phyloP scores from a whole-genome alignment of 2,888 invertebrate species.

The Agonopterix alstromeriana region DNA sequence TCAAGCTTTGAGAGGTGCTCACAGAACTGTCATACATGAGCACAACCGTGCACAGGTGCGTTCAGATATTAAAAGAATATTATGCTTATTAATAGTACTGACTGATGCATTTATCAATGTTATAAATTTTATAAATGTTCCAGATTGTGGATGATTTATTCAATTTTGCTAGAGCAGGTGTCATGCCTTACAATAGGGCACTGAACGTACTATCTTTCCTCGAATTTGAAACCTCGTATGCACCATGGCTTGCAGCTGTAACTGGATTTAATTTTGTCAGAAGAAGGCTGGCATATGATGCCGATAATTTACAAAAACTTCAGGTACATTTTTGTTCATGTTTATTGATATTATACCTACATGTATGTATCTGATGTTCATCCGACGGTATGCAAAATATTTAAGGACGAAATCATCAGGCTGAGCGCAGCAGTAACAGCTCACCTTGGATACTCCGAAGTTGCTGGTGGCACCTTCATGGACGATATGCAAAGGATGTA shows the following conservation, averaged over 20 bases:
- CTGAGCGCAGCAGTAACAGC: constrained; percentile 62
- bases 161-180: constrained; percentile 72
- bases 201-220: constrained; percentile 78
- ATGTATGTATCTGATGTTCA: too few species aligned
- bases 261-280: constrained; percentile 59
- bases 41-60: constrained; percentile 81
- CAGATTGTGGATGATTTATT: constrained; percentile 81
- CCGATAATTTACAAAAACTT: constrained; percentile 25
- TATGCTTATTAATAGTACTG: not conserved
- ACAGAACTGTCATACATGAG: constrained; percentile 70
- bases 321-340: constrained; percentile 26
- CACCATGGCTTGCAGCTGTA: constrained; percentile 82
- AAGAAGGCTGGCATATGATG: constrained; percentile 56
- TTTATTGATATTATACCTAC: too few species aligned
- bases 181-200: constrained; percentile 65
- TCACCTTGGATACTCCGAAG: constrained; percentile 69
- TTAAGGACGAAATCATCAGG: constrained; percentile 54
- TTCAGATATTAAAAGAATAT: not conserved
- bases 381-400: constrained; percentile 5
- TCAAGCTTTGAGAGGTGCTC: constrained; percentile 43
- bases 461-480: constrained; percentile 58
- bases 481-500: constrained; percentile 71
- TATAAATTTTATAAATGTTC: not conserved
- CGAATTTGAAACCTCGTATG: constrained; percentile 78
- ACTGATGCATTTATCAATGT: not conserved